Base-by-base conservation (phyloP, 2,113 vertebrate species). In the Corydoras maculifer region DNA sequence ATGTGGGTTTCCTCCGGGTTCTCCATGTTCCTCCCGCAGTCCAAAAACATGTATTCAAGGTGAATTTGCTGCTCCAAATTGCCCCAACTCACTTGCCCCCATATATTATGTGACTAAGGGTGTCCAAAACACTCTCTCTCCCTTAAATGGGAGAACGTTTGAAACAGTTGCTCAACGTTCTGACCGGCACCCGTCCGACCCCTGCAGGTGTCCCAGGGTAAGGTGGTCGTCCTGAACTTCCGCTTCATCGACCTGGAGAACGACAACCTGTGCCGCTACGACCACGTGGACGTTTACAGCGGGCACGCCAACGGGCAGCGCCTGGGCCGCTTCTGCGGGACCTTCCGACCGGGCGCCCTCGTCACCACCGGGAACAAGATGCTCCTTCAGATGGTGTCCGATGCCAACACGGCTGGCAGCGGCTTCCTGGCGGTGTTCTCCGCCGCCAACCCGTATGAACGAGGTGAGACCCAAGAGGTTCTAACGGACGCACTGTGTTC, bases 301-400 rank as follows among this genome's bases (percentile, higher is more conserved):
- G 94, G 94, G 13, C 95, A 97, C 0, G 72, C 79, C 71, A 91
- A 84, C 0, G 92, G 91, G 0, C 96, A 98, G 81, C 93, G 95
- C 58, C 92, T 99, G 0, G 97, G 95, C 5, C 90, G 95, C 65
- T 99, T 98, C 88, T 99, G 97, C 14, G 97, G 97, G 11, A 98
- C 94, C 0, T 92, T 93, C 78, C 92, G 91, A 67, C 97, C 97
- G 0, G 97, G 96, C 0, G 93, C 94, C 35, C 90, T 99, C 0
- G 92, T 98, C 43, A 94, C 97, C 83, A 93, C 85, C 2, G 85
- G 90, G 83, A 98, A 98, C 87, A 98, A 95, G 87, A 98, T 99
- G 96, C 80, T 95, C 81, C 85, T 99, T 68, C 94, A 98, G 84
- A 98, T 99, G 96, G 86, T 97, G 68, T 97, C 97, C 0, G 97